Base-by-base conservation (phyloP, 2,888 invertebrate genomes). In the Polydrusus pterygomalis region DNA sequence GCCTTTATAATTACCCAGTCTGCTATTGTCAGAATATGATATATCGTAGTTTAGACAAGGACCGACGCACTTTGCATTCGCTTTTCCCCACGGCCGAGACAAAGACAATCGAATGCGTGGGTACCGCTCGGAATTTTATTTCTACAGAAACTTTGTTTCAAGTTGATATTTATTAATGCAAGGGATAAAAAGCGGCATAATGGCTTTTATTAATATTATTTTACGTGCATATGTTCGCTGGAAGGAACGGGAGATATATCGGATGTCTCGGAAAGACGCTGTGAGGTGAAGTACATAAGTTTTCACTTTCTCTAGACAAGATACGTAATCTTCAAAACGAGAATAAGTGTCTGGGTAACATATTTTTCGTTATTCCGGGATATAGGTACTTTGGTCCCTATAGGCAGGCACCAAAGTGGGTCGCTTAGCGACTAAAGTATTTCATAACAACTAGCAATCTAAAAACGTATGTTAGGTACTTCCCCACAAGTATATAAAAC, bases 1-100 rank as follows among this genome's bases (percentile, higher is more conserved):
- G 83, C 84, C 83, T 85, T 82, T 85, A 85, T 85, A 85, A 85
- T 85, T 85, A 85, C 83, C 83, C 84, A 84, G 84, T 84, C 85
- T 82, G 83, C 80, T 85, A 84, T 84, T 85, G 85, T 85, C 85
- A 85, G 85, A 70, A 78, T 82, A 83, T 84, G 85, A 85, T 84
- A 82, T 84, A 85, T 83, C 80, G 79, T 77, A 79, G 80, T 81
- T 72, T 70, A 77, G 79, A 82, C 70, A 75, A 78, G 80, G 80
- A 82, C 71, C 60, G 38, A n/a, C 11, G 45, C 54, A 15, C 65
- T 25, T 20, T 67, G 20, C 75, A n/a, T 30, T 15, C 45, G 10
- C 34, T n/a, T 17, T 56, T 30, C 47, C 30, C 13, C 20, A 1
- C 43, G 40, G 5, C 18, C 34, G 13, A 54, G 58, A 73, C 54